A percentile compares a stretch with the other conserved stretches of the same genome.
Evolutionary conservation across 2,797 vertebrate species (phyloP).

Genomic region (Centropyge bicolor): DNA sequence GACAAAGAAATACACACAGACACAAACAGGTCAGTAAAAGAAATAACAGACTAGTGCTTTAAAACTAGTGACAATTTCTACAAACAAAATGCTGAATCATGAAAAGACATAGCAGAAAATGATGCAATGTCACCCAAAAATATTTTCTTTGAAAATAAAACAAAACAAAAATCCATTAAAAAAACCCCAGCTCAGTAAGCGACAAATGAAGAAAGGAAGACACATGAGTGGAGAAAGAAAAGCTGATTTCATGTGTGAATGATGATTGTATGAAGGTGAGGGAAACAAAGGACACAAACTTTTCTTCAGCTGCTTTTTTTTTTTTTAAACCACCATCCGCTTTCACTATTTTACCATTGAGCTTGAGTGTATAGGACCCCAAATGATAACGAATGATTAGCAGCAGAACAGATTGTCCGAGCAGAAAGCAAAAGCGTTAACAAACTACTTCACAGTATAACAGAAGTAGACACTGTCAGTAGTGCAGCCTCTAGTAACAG

Average conservation of each 20-base stretch:
- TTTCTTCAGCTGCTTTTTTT: slow-evolving; percentile 30
- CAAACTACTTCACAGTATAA: neutral
- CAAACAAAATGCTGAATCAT: slow-evolving; percentile 42
- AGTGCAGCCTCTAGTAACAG: neutral
- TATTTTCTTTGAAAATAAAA: neutral
- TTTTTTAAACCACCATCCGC: slow-evolving; percentile 17
- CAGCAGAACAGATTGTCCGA: neutral
- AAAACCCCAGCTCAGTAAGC: neutral
- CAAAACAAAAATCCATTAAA: neutral
- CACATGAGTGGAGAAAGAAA: slow-evolving; percentile 8
- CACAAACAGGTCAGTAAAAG: slow-evolving; percentile 31
- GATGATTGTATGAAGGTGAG: slow-evolving; percentile 11
- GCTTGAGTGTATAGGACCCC: neutral
- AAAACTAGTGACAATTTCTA: neutral
- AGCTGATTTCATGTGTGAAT: slow-evolving; percentile 17
- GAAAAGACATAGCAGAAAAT: slow-evolving; percentile 52
- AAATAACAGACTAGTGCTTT: neutral
- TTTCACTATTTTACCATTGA: slow-evolving; percentile 64
- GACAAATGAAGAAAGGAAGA: slow-evolving; percentile 23
- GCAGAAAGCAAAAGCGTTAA: neutral
- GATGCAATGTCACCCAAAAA: slow-evolving; percentile 23
- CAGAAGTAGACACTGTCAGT: neutral
- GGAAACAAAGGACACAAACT: slow-evolving; percentile 11
- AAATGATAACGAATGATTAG: neutral
- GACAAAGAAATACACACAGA: slow-evolving; percentile 16